Conservation (phyloP, 2,888 invertebrate species). For the Monochamus alternatus region DNA sequence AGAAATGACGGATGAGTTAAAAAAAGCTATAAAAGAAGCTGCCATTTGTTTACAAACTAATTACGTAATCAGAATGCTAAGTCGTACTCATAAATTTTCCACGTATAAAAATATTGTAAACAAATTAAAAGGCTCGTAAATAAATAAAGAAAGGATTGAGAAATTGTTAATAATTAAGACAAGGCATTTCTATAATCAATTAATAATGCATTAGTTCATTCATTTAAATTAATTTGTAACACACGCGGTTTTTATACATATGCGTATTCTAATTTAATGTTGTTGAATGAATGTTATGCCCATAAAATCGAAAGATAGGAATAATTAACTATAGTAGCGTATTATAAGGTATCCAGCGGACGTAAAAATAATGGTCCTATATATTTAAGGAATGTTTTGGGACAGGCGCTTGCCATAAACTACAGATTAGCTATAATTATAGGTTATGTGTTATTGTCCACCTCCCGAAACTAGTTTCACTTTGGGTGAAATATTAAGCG, state of each 20-base stretch:
- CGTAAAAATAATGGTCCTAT: constrained; percentile 63
- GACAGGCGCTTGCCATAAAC: constrained; percentile 64
- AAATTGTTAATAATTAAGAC: constrained; percentile 21
- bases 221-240: neutral
- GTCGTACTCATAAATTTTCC: constrained; percentile 26
- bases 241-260: neutral
- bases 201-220: constrained; percentile 14
- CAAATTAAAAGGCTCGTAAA: constrained; percentile 31
- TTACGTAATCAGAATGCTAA: constrained; percentile 31
- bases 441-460: constrained; percentile 65
- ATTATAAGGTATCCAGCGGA: constrained; percentile 61
- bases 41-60: constrained; percentile 34
- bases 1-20: constrained; percentile 26
- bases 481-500: constrained; percentile 64
- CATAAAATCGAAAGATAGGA: constrained; percentile 12
- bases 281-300: neutral
- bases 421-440: constrained; percentile 69
- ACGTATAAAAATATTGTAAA: constrained; percentile 31
- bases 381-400: constrained; percentile 63
- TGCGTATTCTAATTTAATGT: neutral
- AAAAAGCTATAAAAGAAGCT: constrained; percentile 31
- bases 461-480: constrained; percentile 68
- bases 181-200: neutral
- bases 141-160: constrained; percentile 14
- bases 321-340: constrained; percentile 21